These are phyloP conservation scores for Agrochola lychnidis DNA, from an alignment of 2,888 invertebrate genomes.

Conservation along the genomic window DNA sequence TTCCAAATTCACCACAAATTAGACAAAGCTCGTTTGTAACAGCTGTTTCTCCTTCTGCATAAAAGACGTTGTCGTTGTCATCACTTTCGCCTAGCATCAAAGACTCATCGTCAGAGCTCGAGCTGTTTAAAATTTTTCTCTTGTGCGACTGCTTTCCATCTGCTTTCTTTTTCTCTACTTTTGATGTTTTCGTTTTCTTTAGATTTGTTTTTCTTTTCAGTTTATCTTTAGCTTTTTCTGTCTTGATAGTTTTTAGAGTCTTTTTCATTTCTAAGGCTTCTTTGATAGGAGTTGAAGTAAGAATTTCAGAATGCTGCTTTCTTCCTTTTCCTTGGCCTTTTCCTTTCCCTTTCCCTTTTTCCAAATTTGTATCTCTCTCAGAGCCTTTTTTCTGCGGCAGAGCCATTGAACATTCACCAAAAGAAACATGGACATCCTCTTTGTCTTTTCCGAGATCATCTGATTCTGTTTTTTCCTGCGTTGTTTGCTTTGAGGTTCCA, in stretches of 20 bases:
- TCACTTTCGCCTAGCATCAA: neutral
- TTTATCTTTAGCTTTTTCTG: no score
- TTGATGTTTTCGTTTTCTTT: neutral
- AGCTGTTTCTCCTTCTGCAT: neutral
- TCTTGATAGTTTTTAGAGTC: neutral
- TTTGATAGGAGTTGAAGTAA: neutral
- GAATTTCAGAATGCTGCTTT: neutral
- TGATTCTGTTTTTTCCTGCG: no score
- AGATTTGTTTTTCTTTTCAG: neutral
- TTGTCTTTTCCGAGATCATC: no score
- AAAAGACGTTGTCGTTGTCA: neutral
- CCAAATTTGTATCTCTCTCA: neutral
- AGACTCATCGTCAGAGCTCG: neutral
- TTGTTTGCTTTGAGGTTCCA: no score
- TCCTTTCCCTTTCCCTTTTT: no score
- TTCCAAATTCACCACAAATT: neutral
- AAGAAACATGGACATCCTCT: no score
- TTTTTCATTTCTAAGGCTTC: neutral
- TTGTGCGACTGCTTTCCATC: neutral
- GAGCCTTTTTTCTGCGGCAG: neutral
- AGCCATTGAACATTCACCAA: neutral
- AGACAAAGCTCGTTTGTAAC: neutral
- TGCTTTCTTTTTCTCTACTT: neutral
- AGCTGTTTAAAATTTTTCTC: neutral
- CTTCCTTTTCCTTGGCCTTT: neutral